These are phyloP conservation scores for Gila robusta DNA, from an alignment of 2,797 vertebrate species.

Conservation along the genomic window DNA sequence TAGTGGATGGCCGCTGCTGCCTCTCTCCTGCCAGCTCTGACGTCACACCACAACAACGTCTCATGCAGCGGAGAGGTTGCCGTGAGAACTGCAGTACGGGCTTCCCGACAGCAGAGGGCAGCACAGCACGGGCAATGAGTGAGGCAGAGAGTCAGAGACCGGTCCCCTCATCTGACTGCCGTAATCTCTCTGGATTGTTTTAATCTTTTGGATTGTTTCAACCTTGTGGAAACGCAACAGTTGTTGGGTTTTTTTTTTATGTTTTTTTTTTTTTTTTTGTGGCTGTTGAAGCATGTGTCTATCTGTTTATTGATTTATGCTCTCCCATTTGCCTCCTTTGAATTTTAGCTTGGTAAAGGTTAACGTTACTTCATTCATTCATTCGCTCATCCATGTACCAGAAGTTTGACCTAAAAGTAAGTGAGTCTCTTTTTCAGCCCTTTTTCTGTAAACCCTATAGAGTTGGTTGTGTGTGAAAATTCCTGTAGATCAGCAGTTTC, in stretches of 20 bases:
- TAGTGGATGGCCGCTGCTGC: conserved; percentile 83
- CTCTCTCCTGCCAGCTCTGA: conserved; percentile 85
- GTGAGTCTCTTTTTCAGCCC: not conserved
- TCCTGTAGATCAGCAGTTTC: not conserved
- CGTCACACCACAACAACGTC: conserved; percentile 85
- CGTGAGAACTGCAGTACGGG: no score
- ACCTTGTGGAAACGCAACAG: not conserved
- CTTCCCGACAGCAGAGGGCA: conserved; percentile 30
- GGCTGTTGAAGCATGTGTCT: not conserved
- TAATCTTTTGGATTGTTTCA: no score
- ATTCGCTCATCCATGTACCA: no score
- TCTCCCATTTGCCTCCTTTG: not conserved
- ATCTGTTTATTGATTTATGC: not conserved
- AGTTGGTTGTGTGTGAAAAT: not conserved
- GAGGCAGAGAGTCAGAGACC: no score
- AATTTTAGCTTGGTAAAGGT: not conserved
- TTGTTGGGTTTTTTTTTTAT: no score
- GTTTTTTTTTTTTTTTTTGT: not conserved
- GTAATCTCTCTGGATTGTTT: no score
- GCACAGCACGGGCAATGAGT: not conserved
- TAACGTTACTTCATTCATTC: no score
- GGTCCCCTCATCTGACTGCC: no score
- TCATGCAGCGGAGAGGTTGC: not conserved
- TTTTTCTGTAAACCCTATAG: not conserved
- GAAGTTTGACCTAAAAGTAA: no score